These are phyloP conservation scores for Pelodiscus sinensis DNA, from an alignment of 2,113 vertebrate genomes.

Conservation along the genomic window DNA sequence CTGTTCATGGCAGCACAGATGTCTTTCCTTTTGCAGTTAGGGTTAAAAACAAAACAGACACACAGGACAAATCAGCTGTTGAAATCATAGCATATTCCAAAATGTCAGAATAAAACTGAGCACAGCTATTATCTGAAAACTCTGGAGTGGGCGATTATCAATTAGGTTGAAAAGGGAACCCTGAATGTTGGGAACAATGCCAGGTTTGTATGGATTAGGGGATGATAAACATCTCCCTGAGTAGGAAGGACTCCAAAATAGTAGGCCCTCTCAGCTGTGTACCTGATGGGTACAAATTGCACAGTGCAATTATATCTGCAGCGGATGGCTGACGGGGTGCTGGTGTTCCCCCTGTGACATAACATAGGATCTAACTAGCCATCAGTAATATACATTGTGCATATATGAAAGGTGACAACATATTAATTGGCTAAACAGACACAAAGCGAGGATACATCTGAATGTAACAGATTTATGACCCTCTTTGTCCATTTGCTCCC, in stretches of 20 bases:
- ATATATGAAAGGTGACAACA: neutral
- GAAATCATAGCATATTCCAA: neutral
- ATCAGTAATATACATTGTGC: neutral
- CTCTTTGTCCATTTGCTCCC: conserved; percentile 16
- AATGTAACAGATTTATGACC: neutral
- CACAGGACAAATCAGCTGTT: conserved; percentile 15
- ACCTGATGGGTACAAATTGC: neutral
- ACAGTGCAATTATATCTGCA: neutral
- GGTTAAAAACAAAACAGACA: neutral
- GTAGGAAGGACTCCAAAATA: neutral
- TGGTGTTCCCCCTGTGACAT: neutral
- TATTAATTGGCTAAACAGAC: conserved; percentile 12
- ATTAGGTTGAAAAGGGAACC: neutral
- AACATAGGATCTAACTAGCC: neutral
- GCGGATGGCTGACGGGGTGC: neutral
- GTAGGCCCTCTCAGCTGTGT: neutral
- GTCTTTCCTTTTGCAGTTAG: conserved; percentile 84
- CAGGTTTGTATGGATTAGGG: neutral
- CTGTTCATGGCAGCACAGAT: conserved; percentile 92
- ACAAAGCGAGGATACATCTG: neutral
- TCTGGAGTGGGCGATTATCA: neutral
- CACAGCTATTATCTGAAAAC: neutral
- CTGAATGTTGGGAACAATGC: neutral
- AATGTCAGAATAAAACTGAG: fast-evolving
- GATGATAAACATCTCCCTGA: too few relatives aligned